A percentile compares a stretch with the other conserved stretches of the same genome.
Evolutionary conservation across 2,113 vertebrate genomes (phyloP).

Genomic region (Philantomba maxwellii): DNA sequence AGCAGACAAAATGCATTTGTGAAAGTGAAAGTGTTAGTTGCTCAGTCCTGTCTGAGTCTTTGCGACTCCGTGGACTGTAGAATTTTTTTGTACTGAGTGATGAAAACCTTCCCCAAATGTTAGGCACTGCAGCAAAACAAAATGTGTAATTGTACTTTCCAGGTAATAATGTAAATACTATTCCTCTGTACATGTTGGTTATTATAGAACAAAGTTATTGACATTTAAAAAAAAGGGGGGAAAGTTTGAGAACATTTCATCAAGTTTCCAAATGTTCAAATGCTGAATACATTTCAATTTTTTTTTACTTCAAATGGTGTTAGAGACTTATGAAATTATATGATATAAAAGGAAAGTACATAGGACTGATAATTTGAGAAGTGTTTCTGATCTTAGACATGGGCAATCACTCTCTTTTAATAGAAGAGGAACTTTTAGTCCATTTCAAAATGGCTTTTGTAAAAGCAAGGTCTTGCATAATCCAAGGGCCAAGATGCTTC

Average conservation of each 20-base stretch:
- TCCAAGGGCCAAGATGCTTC: not conserved
- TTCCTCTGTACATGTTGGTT: not conserved
- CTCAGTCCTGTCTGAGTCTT: not conserved
- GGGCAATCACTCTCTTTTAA: not conserved
- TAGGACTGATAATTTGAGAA: not conserved
- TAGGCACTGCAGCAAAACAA: not conserved
- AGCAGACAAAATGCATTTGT: slow-evolving; percentile 33
- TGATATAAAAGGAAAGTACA: not conserved
- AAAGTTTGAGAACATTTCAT: not conserved
- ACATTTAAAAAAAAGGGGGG: not conserved
- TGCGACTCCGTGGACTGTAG: not conserved
- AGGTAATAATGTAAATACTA: not conserved
- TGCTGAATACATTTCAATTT: not conserved
- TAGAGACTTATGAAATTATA: not conserved
- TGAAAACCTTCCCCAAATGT: not conserved
- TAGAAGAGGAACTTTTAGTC: not conserved
- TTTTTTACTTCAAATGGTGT: not conserved
- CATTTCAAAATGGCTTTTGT: not conserved
- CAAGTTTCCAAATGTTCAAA: not conserved
- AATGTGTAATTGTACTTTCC: not conserved
- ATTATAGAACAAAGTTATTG: not conserved
- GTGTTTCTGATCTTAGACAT: not conserved
- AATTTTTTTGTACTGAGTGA: not conserved
- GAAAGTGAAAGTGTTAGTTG: not conserved
- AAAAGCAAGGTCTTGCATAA: not conserved